phyloP scores from a whole-genome alignment of 2,888 invertebrate genomes.

The Pomacea canaliculata region DNA sequence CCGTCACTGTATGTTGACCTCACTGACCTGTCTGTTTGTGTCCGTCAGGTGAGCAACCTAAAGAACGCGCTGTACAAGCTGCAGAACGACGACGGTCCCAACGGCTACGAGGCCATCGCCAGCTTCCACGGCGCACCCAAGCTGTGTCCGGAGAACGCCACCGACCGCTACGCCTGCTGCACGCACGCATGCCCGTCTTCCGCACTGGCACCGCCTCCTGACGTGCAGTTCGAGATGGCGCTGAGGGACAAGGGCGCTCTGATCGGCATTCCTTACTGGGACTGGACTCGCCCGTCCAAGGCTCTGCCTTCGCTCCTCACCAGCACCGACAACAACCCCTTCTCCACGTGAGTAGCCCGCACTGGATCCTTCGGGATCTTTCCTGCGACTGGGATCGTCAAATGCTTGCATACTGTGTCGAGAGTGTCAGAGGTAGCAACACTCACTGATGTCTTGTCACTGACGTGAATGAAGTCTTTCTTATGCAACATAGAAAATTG shows the following conservation, averaged over 20 bases:
- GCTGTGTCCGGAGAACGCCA: conserved; percentile 28
- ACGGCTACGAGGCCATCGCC: conserved; percentile 39
- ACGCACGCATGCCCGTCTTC: conserved; percentile 36
- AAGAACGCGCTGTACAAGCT: conserved; percentile 35
- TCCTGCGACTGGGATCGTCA: no score
- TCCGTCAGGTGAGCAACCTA: conserved; percentile 26
- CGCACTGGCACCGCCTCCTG: conserved; percentile 36
- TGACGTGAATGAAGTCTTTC: no score
- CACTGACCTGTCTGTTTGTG: neutral
- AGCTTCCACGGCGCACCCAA: conserved; percentile 41
- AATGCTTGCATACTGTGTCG: neutral
- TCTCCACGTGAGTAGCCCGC: conserved; percentile 21
- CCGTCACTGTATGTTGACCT: neutral
- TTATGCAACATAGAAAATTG: neutral
- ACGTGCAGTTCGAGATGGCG: conserved; percentile 35
- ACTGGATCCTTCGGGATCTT: neutral
- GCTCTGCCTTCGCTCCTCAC: conserved; percentile 35
- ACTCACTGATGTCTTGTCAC: no score
- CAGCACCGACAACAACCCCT: conserved; percentile 33
- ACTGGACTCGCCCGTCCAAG: conserved; percentile 36
- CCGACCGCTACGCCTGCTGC: conserved; percentile 33
- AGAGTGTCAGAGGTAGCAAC: no score
- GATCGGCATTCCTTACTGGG: conserved; percentile 43
- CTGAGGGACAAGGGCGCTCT: conserved; percentile 33
- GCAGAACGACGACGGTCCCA: conserved; percentile 36